Evolutionary conservation across 37 sponge, comb jelly and placozoan genomes (phyloP).

Genomic region (Ianthella basta): DNA sequence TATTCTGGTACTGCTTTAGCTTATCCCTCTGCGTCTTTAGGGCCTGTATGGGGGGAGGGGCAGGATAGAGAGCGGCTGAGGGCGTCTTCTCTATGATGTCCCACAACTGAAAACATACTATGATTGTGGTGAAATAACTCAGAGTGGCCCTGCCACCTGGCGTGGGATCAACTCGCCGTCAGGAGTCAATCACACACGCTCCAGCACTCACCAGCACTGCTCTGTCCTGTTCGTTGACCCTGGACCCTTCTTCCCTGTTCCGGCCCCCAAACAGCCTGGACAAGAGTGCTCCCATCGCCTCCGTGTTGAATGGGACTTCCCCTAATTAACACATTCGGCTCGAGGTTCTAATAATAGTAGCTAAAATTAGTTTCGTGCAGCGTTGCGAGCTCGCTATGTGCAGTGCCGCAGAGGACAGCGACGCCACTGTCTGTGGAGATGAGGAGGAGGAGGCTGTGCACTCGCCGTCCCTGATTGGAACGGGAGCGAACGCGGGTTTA

Average conservation of each 20-base stretch:
- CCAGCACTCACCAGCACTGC: constrained; percentile 82
- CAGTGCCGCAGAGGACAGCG: constrained; percentile 63
- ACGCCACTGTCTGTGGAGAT: constrained; percentile 52
- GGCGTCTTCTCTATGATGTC: no score
- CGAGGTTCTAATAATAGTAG: not conserved
- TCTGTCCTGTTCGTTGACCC: constrained; percentile 90
- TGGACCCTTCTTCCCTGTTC: not conserved
- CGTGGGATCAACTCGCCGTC: no score
- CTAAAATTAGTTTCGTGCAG: not conserved
- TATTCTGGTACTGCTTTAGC: constrained; percentile 92
- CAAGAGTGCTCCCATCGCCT: constrained; percentile 32
- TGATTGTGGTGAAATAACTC: no score
- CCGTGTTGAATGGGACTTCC: not conserved
- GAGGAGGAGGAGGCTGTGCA: constrained; percentile 10
- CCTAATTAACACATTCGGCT: not conserved
- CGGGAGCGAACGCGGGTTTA: no score
- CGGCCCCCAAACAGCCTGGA: constrained; percentile 7
- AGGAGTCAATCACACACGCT: not conserved
- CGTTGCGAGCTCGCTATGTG: no score
- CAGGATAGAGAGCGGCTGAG: not conserved
- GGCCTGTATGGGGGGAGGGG: constrained; percentile 42
- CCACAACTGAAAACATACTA: no score
- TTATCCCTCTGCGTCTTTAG: constrained; percentile 93
- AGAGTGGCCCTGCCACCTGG: no score
- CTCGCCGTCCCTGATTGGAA: no score